phyloP scores from a whole-genome alignment of 2,797 vertebrate species.

The Xenops minutus region DNA sequence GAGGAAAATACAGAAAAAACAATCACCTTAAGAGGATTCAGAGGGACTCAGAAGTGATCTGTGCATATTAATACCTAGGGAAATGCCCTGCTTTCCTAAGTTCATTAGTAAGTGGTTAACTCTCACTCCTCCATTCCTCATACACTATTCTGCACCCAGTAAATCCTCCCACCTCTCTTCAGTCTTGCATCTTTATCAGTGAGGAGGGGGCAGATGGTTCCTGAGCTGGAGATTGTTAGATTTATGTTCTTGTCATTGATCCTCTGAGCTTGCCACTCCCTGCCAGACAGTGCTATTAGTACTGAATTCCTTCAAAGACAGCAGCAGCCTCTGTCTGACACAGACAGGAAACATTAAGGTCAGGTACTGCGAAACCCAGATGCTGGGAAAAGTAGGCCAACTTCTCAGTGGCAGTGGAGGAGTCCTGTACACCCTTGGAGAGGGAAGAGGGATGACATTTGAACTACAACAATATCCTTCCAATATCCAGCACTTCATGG shows the following conservation, averaged over 20 bases:
- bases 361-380: not conserved
- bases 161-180: not conserved
- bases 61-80: not conserved
- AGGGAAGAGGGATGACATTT: not conserved
- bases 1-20: not conserved
- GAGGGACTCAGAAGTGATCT: not conserved
- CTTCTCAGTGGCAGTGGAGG: not conserved
- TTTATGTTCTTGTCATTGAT: conserved; percentile 30
- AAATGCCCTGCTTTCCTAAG: not conserved
- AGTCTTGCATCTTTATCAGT: not conserved
- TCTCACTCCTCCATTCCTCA: not conserved
- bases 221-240: not conserved
- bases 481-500: not conserved
- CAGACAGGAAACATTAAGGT: not conserved
- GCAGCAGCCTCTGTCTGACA: not conserved
- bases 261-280: not conserved
- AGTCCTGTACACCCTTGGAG: not conserved
- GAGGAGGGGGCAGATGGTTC: not conserved
- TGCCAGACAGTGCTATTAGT: not conserved
- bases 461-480: not conserved
- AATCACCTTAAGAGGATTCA: not conserved
- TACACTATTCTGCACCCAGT: not conserved
- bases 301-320: not conserved
- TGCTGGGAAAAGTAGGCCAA: not conserved
- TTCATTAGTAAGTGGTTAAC: not conserved